Base-by-base conservation (phyloP, 2,888 invertebrate genomes). In the Caenorhabditis uteleia region DNA sequence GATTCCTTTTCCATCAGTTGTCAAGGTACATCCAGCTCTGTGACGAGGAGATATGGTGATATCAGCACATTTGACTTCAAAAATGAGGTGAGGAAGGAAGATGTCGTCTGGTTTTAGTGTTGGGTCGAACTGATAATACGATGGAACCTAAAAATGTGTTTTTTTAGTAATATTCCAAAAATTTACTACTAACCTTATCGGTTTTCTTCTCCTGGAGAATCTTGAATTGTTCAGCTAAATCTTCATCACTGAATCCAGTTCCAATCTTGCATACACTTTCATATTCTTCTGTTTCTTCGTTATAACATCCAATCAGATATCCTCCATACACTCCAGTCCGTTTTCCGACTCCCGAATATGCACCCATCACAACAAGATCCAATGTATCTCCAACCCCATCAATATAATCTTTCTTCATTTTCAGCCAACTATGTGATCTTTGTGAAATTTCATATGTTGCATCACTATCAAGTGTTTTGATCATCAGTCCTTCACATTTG, bases 401-500 rank as follows among this genome's bases (percentile, higher is more conserved):
- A 70, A 98, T 86, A 86, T 98, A 98, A 87, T 98, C 98, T 46
- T 81, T 82, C 60, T 81, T 81, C 51, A 81, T 58, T 50, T 95
- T 95, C 33, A 95, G 86, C 95, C 95, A 95, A 85, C 93, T 94
- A 70, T 89, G 89, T 0, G 93, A 93, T 34, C 98, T 87, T 77
- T 94, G 91, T 0, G 97, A 95, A 77, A 98, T 97, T 87, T 98
- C 97, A 85, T 98, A 98, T 0, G 91, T 90, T 0, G 97, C 93
- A 78, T 91, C 90, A 27, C 89, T 89, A 75, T 90, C 88, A 47
- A 98, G 86, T 0, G 95, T 92, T 87, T 98, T 98, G 7, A 98
- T 92, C 97, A 98, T 98, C 55, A 98, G 87, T 1, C 98, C 98
- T 87, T 98, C 98, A 85, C 98, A 98, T 83, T 94, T 93, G 50